These are phyloP conservation scores for Eupleurogrammus muticus DNA, from an alignment of 2,797 vertebrate species.

Conservation along the genomic window DNA sequence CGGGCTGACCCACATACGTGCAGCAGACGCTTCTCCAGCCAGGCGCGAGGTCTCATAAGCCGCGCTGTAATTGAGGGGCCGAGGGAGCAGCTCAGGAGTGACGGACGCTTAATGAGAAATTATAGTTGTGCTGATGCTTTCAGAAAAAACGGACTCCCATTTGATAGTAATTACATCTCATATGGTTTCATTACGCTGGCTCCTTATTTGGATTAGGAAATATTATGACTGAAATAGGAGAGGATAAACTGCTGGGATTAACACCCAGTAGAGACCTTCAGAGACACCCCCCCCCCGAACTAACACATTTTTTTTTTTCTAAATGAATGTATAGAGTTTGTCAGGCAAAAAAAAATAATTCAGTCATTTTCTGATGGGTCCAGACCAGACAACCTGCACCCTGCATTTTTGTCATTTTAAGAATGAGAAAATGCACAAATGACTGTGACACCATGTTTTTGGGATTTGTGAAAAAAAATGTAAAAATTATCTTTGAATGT, in stretches of 20 bases:
- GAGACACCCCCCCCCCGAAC: neutral
- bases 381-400: no score
- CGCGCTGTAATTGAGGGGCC: conserved; percentile 66
- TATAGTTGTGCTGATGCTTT: conserved; percentile 70
- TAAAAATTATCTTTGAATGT: no score
- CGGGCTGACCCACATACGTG: conserved; percentile 56
- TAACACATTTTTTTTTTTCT: neutral
- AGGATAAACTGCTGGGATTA: conserved; percentile 60
- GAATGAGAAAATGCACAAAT: no score
- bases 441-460: no score
- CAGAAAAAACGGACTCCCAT: conserved; percentile 61
- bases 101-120: conserved; percentile 75
- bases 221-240: conserved; percentile 53
- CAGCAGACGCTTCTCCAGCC: conserved; percentile 34
- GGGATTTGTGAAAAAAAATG: no score
- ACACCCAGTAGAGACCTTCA: conserved; percentile 13
- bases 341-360: neutral
- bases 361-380: no score
- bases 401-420: no score
- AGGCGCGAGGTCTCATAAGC: conserved; percentile 57
- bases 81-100: conserved; percentile 62
- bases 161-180: conserved; percentile 73
- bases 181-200: conserved; percentile 61
- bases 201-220: conserved; percentile 69
- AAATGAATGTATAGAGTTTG: neutral